Conservation (phyloP, 2,113 vertebrate species). For the Etheostoma cragini region DNA sequence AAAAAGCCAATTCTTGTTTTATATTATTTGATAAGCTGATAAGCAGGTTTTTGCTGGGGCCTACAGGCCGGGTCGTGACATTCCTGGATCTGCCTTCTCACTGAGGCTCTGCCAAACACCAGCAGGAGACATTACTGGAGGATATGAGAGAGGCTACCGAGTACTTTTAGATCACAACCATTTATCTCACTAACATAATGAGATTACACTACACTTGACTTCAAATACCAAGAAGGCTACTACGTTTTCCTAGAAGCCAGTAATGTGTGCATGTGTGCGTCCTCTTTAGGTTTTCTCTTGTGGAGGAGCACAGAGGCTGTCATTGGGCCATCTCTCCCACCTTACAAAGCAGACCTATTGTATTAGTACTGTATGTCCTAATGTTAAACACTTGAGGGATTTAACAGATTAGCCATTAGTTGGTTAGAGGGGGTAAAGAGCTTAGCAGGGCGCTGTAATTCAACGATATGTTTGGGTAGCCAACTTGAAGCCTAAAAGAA, state of each 20-base stretch:
- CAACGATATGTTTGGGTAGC: conserved; percentile 11
- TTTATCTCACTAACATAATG: conserved; percentile 95
- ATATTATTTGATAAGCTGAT: not conserved
- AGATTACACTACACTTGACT: conserved; percentile 81
- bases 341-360: not conserved
- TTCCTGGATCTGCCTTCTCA: not conserved
- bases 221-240: conserved; percentile 21
- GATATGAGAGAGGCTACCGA: conserved; percentile 90
- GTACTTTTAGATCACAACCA: conserved; percentile 93
- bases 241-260: not conserved
- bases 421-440: conserved; percentile 33
- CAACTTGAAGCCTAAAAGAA: conserved; percentile 22
- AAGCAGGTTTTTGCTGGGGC: not conserved
- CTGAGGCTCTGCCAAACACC: not conserved
- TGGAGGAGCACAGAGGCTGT: not conserved
- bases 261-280: not conserved
- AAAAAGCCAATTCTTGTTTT: not conserved
- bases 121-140: conserved; percentile 35
- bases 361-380: conserved; percentile 37
- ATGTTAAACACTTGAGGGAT: conserved; percentile 68
- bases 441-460: conserved; percentile 32
- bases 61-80: not conserved
- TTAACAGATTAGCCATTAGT: conserved; percentile 68
- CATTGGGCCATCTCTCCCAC: not conserved
- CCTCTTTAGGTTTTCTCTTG: not conserved